These are phyloP conservation scores for Melanotaenia parkinsoni DNA, from an alignment of 2,797 vertebrate species.

Conservation along the genomic window DNA sequence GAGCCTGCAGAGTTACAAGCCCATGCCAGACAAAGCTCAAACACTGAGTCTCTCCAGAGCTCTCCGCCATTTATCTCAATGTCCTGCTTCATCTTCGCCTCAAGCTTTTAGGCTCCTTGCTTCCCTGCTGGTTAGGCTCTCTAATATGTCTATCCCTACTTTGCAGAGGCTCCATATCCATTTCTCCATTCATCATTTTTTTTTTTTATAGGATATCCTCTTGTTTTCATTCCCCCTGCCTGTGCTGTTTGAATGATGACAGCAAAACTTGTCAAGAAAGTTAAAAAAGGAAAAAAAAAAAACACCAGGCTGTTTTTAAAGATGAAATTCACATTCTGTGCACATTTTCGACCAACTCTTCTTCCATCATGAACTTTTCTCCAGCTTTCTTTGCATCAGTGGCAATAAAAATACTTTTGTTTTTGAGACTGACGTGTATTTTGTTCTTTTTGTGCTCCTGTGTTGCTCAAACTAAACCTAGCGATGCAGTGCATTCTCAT, in stretches of 20 bases:
- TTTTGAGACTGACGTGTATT: neutral
- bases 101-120: conserved; percentile 12
- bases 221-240: conserved; percentile 1
- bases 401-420: neutral
- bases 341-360: no score
- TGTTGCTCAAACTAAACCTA: neutral
- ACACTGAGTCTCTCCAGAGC: conserved; percentile 59
- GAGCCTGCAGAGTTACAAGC: conserved; percentile 36
- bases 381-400: neutral
- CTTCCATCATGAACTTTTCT: no score
- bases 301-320: neutral
- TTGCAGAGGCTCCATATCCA: conserved; percentile 29
- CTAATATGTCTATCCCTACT: conserved; percentile 26
- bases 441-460: neutral
- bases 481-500: neutral
- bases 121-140: conserved; percentile 34
- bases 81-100: conserved; percentile 54
- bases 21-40: conserved; percentile 46
- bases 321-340: neutral
- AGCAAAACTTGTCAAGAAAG: conserved; percentile 11
- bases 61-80: conserved; percentile 53
- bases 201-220: conserved; percentile 14
- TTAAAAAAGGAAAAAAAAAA: neutral
- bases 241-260: conserved; percentile 18
- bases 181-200: conserved; percentile 42